Evolutionary conservation across 2,113 vertebrate genomes (phyloP), one percentile per base, ranked within the genome.

Genomic region (Crotophaga sulcirostris): DNA sequence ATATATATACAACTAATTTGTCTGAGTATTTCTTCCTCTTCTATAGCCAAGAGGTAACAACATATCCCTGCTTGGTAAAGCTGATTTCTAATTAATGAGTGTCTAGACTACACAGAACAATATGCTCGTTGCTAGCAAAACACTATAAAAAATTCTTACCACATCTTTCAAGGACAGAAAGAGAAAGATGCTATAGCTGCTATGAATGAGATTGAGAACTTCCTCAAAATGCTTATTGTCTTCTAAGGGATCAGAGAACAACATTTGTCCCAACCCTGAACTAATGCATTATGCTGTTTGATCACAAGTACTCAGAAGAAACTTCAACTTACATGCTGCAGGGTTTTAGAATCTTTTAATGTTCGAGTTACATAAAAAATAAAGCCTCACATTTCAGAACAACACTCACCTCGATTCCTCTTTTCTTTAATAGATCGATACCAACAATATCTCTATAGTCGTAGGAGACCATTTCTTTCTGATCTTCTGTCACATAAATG

Each of bases 391-490:
- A 45, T 60, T 92, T 81, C 29, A 84, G 45, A 87, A 64, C 20
- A 84, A 42, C 83, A 89, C 93, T 93, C 95, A 99, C 99, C 99
- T 99, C 96, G 52, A 99, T 98, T 9, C 96, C 93, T 84, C 98
- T 98, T 55, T 95, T 96, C 97, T 98, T 97, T 87, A 99, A 95
- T 54, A 98, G 98, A 78, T 87, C 56, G 31, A 99, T 97, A 67
- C 98, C 99, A 52, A 91, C 84, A 54, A 88, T 91, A 96, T 99
- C 99, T 96, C 97, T 98, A 78, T 92, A 95, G 93, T 98, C 98
- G 0, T 99, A 94, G 45, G 98, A 99, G 49, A 99, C 84, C 97
- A 98, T 98, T 96, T 99, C 98, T 94, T 98, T 98, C 47, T 96
- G 98, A 23, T 98, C 97, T 29, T 83, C 96, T 19, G 98, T 98